phyloP scores from a whole-genome alignment of 1,140 invertebrate genomes.

The Parasteatoda tepidariorum region DNA sequence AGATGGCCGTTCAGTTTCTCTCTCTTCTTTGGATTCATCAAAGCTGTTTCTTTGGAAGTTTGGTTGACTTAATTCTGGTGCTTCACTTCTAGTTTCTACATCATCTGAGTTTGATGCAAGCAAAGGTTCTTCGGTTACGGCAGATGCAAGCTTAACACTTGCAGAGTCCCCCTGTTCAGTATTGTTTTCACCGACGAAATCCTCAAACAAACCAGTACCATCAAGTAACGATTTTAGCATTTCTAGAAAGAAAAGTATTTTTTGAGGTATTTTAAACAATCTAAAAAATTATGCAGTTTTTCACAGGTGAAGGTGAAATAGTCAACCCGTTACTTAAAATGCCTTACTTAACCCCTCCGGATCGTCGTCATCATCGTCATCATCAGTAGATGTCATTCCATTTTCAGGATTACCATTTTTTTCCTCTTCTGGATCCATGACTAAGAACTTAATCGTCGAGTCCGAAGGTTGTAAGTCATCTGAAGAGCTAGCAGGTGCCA shows the following conservation, averaged over 20 bases:
- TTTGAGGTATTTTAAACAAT: background rate
- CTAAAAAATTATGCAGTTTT: background rate
- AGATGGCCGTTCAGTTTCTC: background rate
- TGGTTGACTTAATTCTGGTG: background rate
- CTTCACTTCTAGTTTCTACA: slow-evolving; percentile 5
- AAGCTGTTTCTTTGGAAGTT: background rate
- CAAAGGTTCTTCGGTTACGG: background rate
- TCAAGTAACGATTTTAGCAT: background rate
- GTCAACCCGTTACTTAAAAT: background rate
- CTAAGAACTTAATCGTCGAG: background rate
- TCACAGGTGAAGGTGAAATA: background rate
- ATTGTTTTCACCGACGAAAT: background rate
- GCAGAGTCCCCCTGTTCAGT: background rate
- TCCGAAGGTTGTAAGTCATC: background rate
- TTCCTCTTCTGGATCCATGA: background rate
- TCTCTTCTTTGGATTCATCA: background rate
- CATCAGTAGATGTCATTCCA: background rate
- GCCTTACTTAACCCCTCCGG: background rate
- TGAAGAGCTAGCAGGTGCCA: background rate
- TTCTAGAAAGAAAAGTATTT: background rate
- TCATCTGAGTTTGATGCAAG: background rate
- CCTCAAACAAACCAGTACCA: background rate
- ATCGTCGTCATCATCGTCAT: background rate
- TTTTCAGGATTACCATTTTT: background rate
- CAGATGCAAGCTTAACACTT: background rate